Conservation (phyloP, 2,797 vertebrate genomes). For the Pipistrellus pygmaeus region DNA sequence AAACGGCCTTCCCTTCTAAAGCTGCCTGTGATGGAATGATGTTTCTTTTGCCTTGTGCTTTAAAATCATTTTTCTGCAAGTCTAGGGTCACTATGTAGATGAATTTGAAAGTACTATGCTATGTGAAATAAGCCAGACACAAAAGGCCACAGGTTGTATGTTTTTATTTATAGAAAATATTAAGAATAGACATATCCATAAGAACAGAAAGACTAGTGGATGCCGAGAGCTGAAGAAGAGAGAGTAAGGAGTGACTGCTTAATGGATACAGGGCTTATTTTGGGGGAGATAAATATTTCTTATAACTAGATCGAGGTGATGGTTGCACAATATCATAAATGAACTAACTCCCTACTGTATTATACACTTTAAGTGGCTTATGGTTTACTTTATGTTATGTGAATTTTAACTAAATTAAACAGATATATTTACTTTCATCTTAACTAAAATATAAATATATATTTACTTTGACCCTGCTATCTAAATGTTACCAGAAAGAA, state of each 20-base stretch:
- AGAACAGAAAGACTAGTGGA: neutral
- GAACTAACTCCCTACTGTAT: neutral
- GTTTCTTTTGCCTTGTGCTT: neutral
- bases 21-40: neutral
- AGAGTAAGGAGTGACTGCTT: neutral
- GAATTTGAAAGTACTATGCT: neutral
- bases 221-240: neutral
- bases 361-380: neutral
- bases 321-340: neutral
- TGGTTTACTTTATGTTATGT: constrained; percentile 35
- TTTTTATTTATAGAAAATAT: constrained; percentile 11
- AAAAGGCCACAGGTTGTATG: neutral
- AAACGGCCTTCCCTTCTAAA: neutral
- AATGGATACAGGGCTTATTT: neutral
- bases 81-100: neutral
- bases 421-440: neutral
- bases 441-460: neutral
- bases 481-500: constrained; percentile 71
- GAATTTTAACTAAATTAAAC: neutral
- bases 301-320: neutral
- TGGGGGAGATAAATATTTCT: neutral
- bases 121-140: neutral
- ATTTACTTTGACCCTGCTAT: constrained; percentile 2
- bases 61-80: neutral
- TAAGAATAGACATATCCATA: neutral